These are phyloP conservation scores for Lepus europaeus DNA, from an alignment of 2,113 vertebrate genomes.

Conservation along the genomic window DNA sequence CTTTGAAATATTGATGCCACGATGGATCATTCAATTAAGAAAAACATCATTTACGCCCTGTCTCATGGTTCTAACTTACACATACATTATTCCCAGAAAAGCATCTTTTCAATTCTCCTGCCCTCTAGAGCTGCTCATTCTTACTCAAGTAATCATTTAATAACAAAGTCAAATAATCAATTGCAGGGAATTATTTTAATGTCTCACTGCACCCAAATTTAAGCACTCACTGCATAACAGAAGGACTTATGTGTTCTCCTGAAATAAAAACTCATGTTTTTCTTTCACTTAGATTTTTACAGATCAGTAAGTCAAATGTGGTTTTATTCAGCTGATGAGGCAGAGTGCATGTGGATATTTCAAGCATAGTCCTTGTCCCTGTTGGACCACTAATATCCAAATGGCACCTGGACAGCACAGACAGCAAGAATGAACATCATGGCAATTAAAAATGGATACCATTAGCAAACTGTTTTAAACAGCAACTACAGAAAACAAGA, in stretches of 20 bases:
- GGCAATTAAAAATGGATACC: neutral
- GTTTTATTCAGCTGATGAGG: neutral
- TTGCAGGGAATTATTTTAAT: constrained; percentile 51
- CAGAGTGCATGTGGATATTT: neutral
- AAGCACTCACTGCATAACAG: neutral
- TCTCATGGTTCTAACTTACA: constrained; percentile 75
- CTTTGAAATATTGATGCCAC: constrained; percentile 22
- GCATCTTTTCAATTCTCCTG: constrained; percentile 45
- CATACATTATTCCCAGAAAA: constrained; percentile 69
- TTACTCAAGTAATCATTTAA: constrained; percentile 61
- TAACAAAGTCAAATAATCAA: constrained; percentile 65
- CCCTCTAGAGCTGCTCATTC: constrained; percentile 64
- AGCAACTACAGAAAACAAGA: neutral
- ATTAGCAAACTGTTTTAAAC: neutral
- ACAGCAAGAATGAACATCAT: neutral
- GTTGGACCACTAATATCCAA: neutral
- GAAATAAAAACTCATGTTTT: neutral
- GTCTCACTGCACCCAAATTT: neutral
- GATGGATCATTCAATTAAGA: constrained; percentile 73
- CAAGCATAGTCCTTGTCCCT: too few relatives aligned
- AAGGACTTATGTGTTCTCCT: neutral
- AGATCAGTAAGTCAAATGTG: neutral
- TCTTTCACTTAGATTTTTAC: neutral
- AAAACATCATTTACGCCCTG: constrained; percentile 73
- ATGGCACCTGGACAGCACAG: neutral